Conservation (phyloP, 2,113 vertebrate genomes). For the Eudyptes chrysolophus region DNA sequence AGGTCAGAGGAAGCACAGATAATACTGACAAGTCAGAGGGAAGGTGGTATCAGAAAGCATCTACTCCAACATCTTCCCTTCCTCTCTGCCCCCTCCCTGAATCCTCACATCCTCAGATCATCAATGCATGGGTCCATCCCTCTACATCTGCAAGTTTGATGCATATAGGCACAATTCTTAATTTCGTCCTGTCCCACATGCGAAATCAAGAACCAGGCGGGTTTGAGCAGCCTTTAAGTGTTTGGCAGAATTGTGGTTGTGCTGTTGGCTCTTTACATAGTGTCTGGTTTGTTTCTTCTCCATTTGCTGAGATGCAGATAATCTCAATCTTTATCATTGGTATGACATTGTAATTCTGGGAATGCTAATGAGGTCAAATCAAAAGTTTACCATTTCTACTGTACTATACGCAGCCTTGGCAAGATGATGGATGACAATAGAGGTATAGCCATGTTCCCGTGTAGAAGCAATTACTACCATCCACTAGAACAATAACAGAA, state of each 20-base stretch:
- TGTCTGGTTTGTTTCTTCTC: neutral
- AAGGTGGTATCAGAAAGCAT: neutral
- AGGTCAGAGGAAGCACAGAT: neutral
- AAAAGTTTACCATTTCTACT: neutral
- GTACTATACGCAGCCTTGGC: neutral
- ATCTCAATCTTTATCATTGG: neutral
- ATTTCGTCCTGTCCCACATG: neutral
- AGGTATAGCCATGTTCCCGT: neutral
- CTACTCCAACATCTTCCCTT: neutral
- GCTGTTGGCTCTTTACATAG: neutral
- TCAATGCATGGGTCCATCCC: neutral
- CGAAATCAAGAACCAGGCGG: neutral
- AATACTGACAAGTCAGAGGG: neutral
- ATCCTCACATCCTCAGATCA: neutral
- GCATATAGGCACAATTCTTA: neutral
- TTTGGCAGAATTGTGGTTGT: neutral
- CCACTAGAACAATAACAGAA: neutral
- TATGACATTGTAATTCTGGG: constrained; percentile 35
- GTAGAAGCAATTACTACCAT: neutral
- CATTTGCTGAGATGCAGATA: neutral
- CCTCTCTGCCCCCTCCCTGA: neutral
- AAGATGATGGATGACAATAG: neutral
- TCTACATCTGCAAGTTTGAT: neutral
- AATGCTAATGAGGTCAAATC: constrained; percentile 39
- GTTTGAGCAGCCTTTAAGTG: neutral